Conservation (phyloP, 1,140 invertebrate genomes). For the Drosophila azteca region DNA sequence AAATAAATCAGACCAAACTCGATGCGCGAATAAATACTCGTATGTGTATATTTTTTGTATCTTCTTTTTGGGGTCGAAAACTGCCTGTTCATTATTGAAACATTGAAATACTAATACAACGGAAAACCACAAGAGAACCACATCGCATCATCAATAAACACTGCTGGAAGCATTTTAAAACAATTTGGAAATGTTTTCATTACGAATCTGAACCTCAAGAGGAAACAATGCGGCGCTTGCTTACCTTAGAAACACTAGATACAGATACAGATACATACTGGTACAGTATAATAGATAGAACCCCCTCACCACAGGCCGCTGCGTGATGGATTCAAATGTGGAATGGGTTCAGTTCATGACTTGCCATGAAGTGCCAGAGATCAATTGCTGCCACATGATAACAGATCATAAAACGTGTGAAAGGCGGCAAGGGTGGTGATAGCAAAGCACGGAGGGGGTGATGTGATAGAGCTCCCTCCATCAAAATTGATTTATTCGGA, state of each 20-base stretch:
- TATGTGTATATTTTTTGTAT: constrained; percentile 1
- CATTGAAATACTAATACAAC: constrained; percentile 19
- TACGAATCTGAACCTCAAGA: constrained; percentile 34
- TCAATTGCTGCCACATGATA: constrained; percentile 68
- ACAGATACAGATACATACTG: not conserved
- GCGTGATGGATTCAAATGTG: constrained; percentile 22
- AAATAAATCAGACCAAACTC: constrained; percentile 58
- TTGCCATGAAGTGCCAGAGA: constrained; percentile 49
- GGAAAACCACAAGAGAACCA: constrained; percentile 24
- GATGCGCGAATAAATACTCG: constrained; percentile 49
- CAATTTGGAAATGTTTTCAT: not conserved
- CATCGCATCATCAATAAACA: constrained; percentile 18
- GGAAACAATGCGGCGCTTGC: constrained; percentile 11
- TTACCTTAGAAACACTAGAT: constrained; percentile 5
- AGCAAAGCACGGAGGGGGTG: not conserved
- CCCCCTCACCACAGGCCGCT: not conserved
- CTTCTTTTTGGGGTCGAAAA: constrained; percentile 15
- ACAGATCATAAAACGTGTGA: constrained; percentile 42
- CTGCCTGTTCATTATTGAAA: constrained; percentile 22
- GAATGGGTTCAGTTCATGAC: constrained; percentile 19
- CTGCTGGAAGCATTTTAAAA: constrained; percentile 38
- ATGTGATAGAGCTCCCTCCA: constrained; percentile 17
- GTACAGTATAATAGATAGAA: not conserved
- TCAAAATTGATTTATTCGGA: constrained; percentile 27
- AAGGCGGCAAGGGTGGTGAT: constrained; percentile 17